These are phyloP conservation scores for Volucella zonaria DNA, from an alignment of 2,888 invertebrate genomes.

Conservation along the genomic window DNA sequence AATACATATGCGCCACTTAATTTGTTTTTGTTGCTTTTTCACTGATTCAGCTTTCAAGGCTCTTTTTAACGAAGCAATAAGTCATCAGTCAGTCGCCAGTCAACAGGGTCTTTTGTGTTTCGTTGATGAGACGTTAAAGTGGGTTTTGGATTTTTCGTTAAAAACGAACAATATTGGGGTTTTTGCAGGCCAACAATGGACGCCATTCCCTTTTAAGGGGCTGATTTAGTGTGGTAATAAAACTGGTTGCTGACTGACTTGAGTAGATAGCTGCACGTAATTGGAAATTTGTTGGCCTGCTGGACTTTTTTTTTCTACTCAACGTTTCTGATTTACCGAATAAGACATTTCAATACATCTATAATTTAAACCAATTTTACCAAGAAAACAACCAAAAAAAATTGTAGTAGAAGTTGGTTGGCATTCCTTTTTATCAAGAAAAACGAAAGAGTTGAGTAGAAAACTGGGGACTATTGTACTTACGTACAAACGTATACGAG, in stretches of 20 bases:
- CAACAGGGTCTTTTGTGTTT: neutral
- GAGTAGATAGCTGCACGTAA: neutral
- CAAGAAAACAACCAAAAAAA: too few species aligned
- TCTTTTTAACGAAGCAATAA: neutral
- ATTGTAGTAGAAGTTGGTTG: too few species aligned
- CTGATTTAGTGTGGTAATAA: conserved; percentile 37
- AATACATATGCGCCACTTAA: conserved; percentile 21
- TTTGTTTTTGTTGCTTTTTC: conserved; percentile 12
- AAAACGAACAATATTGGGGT: neutral
- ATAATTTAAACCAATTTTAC: too few species aligned
- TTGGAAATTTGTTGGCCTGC: neutral
- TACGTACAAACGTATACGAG: too few species aligned
- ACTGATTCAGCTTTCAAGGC: neutral
- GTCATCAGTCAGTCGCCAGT: neutral
- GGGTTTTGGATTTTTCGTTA: neutral
- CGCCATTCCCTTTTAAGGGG: conserved; percentile 31
- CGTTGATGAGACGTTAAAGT: neutral
- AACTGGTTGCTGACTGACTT: conserved; percentile 15
- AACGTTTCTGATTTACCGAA: too few species aligned
- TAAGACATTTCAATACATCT: too few species aligned
- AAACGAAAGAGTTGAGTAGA: too few species aligned
- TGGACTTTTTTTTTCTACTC: too few species aligned
- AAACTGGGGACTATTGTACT: too few species aligned
- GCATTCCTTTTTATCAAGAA: too few species aligned
- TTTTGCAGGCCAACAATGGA: conserved; percentile 19